These are phyloP conservation scores for Furnarius figulus DNA, from an alignment of 2,113 vertebrate genomes.

Conservation along the genomic window DNA sequence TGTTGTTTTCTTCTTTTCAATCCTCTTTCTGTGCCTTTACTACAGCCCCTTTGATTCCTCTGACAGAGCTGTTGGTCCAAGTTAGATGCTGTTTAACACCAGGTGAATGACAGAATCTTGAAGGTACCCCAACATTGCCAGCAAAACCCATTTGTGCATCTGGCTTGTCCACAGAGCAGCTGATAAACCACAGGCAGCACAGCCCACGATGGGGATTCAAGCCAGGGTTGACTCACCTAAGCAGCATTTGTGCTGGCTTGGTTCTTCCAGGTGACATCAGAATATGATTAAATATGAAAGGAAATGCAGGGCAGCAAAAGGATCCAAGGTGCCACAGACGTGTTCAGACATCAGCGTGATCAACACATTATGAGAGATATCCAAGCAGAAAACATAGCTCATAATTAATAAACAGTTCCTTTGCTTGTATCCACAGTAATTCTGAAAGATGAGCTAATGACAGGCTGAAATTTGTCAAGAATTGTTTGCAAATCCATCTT, in stretches of 20 bases:
- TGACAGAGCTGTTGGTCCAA: not conserved
- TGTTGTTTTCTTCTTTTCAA: not conserved
- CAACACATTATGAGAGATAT: not conserved
- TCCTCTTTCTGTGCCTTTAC: not conserved
- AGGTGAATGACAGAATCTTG: not conserved
- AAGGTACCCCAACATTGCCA: not conserved
- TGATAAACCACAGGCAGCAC: not conserved
- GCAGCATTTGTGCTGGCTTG: not conserved
- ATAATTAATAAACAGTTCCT: not conserved
- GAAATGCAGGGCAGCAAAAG: not conserved
- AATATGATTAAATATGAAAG: not conserved
- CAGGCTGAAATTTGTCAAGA: not conserved
- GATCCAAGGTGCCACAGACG: not conserved
- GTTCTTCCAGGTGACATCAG: not conserved
- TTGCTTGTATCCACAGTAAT: not conserved
- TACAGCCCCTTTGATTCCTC: not conserved
- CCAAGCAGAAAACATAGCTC: not conserved
- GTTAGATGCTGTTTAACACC: not conserved
- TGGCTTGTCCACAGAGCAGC: not conserved
- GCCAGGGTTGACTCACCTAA: not conserved
- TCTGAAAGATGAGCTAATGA: not conserved
- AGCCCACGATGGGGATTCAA: not conserved
- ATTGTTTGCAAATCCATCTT: not conserved
- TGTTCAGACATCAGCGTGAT: not conserved
- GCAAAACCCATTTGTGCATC: not conserved